Conservation (phyloP, 2,113 vertebrate species). For the Cephalopholis sonnerati region DNA sequence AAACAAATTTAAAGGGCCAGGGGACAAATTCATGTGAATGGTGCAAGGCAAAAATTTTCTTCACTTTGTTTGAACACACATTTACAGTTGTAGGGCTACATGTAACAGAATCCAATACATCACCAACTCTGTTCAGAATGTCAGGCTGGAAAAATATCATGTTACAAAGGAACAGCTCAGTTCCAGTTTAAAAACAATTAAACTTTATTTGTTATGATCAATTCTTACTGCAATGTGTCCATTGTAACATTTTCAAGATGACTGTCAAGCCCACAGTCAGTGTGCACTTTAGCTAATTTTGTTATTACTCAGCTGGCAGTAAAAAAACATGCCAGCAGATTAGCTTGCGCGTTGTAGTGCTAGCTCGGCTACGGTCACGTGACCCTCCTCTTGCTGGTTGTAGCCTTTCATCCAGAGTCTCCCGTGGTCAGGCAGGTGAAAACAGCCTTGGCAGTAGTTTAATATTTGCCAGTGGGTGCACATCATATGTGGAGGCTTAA, state of each 20-base stretch:
- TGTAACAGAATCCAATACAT: too few species aligned
- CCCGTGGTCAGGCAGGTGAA: neutral
- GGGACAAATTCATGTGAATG: too few species aligned
- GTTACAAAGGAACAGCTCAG: too few species aligned
- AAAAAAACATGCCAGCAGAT: neutral
- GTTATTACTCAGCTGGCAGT: neutral
- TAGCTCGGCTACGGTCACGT: neutral
- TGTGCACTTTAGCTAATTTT: neutral
- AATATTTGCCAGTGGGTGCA: neutral
- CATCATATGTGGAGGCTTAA: neutral
- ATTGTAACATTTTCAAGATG: neutral
- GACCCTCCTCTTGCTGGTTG: neutral
- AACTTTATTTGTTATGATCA: too few species aligned
- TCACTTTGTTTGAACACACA: too few species aligned
- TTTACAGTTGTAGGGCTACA: too few species aligned
- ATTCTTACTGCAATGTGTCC: too few species aligned
- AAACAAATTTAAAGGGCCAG: too few species aligned
- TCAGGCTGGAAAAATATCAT: too few species aligned
- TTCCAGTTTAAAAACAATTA: too few species aligned
- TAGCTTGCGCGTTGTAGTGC: neutral
- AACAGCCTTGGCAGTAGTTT: neutral
- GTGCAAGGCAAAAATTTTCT: too few species aligned
- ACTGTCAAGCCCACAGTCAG: neutral
- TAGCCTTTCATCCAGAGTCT: neutral
- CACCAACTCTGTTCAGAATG: too few species aligned